A percentile compares a stretch with the other conserved stretches of the same genome.
These are phyloP conservation scores for Cydia pomonella DNA, from an alignment of 1,140 invertebrate genomes.

Conservation along the genomic window DNA sequence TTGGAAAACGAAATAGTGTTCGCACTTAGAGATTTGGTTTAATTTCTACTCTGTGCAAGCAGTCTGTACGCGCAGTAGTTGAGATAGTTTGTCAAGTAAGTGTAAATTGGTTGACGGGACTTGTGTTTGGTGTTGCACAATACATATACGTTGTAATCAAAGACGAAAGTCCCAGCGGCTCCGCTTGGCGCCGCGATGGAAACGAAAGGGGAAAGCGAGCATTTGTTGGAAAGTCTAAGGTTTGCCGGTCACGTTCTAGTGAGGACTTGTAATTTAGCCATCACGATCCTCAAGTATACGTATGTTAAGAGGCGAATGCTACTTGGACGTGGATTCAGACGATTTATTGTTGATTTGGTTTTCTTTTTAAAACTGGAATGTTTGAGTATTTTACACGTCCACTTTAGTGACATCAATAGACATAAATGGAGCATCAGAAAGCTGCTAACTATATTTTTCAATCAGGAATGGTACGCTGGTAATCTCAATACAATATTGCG, in stretches of 20 bases:
- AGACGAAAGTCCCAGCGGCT: background rate
- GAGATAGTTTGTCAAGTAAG: conserved; percentile 25
- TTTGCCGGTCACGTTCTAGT: background rate
- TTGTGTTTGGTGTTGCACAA: background rate
- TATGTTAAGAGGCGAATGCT: background rate
- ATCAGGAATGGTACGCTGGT: no score
- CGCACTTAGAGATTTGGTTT: background rate
- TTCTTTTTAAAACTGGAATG: background rate
- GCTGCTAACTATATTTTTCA: no score
- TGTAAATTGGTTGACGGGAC: conserved; percentile 25
- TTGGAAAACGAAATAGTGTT: background rate
- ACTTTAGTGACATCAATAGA: no score
- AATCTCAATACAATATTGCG: no score
- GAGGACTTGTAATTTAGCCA: conserved; percentile 8
- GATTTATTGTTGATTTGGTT: background rate
- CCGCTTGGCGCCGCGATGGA: background rate
- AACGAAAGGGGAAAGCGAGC: background rate
- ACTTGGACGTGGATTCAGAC: background rate
- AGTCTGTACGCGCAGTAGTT: conserved; percentile 1
- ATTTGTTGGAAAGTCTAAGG: background rate
- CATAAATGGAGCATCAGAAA: no score
- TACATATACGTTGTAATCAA: conserved; percentile 16
- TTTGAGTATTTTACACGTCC: background rate
- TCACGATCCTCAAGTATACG: conserved; percentile 6
- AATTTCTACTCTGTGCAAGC: conserved; percentile 1